Conservation (phyloP, 2,888 invertebrate genomes). For the Meghimatium bilineatum region DNA sequence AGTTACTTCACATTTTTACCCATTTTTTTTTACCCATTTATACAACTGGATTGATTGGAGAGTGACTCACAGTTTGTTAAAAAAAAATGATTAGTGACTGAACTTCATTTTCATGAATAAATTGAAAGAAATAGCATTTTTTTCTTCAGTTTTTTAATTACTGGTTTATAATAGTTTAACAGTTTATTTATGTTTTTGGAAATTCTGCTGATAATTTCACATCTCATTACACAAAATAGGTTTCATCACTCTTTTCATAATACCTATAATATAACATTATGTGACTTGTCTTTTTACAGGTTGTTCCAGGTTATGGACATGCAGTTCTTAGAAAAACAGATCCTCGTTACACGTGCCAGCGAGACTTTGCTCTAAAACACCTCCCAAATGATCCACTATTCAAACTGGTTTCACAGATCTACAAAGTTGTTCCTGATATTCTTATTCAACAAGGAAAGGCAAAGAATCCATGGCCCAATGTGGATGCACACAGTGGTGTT, state of each 20-base stretch:
- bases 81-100: no score
- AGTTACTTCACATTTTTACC: no score
- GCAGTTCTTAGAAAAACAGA: constrained; percentile 97
- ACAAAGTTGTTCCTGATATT: constrained; percentile 94
- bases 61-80: no score
- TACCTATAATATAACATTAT: neutral
- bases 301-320: constrained; percentile 97
- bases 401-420: constrained; percentile 92
- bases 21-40: no score
- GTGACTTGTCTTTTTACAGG: constrained; percentile 77
- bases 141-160: no score
- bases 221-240: neutral
- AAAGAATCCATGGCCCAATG: constrained; percentile 99
- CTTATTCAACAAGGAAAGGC: constrained; percentile 95
- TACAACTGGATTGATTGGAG: no score
- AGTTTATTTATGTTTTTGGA: no score
- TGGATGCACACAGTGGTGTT: constrained; percentile 97
- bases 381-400: constrained; percentile 93
- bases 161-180: no score
- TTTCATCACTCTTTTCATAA: neutral
- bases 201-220: neutral
- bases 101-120: no score
- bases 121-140: no score
- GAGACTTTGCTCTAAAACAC: constrained; percentile 95
- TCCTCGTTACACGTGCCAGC: constrained; percentile 92